Evolutionary conservation across 2,888 invertebrate species (phyloP).

Genomic region (Caenorhabditis zanzibari): DNA sequence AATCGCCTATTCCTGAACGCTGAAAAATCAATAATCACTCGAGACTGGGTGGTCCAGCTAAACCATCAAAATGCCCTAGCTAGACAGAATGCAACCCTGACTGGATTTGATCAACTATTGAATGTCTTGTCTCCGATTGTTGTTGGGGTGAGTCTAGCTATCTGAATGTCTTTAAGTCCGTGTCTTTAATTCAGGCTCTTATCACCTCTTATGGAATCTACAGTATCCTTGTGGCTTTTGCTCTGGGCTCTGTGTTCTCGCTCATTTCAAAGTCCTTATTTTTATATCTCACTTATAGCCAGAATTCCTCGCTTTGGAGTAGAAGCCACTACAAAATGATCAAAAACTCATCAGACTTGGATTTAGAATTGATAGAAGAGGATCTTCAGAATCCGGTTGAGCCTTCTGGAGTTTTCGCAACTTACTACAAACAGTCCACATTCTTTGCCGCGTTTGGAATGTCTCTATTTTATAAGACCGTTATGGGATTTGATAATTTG

Average conservation of each 20-base stretch:
- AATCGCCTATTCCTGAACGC: constrained; percentile 72
- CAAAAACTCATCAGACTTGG: neutral
- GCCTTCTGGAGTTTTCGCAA: constrained; percentile 31
- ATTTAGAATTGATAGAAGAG: neutral
- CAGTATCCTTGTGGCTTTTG: neutral
- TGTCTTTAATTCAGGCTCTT: constrained; percentile 21
- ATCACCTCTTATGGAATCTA: constrained; percentile 38
- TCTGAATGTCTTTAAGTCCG: neutral
- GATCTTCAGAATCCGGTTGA: neutral
- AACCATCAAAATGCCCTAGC: constrained; percentile 52
- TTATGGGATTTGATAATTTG: constrained; percentile 77
- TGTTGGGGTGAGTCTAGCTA: constrained; percentile 65
- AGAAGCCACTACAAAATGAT: neutral
- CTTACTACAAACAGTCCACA: constrained; percentile 67
- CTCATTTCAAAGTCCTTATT: constrained; percentile 21
- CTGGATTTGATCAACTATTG: constrained; percentile 75
- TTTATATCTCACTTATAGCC: neutral
- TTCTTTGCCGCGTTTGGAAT: constrained; percentile 78
- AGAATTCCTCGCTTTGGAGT: neutral
- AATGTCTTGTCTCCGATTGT: constrained; percentile 76
- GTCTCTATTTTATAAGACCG: constrained; percentile 79
- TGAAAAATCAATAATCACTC: constrained; percentile 76
- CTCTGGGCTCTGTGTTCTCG: constrained; percentile 2
- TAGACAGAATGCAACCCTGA: constrained; percentile 75
- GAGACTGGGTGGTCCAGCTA: constrained; percentile 79